These are phyloP conservation scores for Parauchenoglanis punctatus DNA, from an alignment of 2,797 vertebrate species.

Conservation along the genomic window DNA sequence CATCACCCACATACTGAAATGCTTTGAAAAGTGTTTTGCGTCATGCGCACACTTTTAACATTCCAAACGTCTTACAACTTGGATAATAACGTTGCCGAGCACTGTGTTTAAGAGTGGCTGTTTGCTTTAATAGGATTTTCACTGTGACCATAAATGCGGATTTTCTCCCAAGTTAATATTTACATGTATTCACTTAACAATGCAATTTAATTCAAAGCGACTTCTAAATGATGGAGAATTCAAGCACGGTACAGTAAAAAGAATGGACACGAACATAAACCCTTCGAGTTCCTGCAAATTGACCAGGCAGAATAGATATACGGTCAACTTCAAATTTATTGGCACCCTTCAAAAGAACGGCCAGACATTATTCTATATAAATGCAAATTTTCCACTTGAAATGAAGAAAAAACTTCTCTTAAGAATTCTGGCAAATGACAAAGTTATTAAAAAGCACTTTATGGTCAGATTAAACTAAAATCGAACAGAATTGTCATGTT, in stretches of 20 bases:
- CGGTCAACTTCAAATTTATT: background rate
- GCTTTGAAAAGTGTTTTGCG: constrained; percentile 15
- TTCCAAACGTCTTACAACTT: constrained; percentile 30
- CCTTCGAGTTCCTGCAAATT: background rate
- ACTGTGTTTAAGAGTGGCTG: background rate
- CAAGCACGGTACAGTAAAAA: background rate
- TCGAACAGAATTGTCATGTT: background rate
- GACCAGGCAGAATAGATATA: no score
- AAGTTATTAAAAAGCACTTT: background rate
- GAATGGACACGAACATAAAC: background rate
- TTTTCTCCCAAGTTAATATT: background rate
- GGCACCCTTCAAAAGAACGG: background rate
- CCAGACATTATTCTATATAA: background rate
- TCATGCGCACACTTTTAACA: constrained; percentile 15
- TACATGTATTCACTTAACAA: background rate
- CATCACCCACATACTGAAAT: constrained; percentile 30
- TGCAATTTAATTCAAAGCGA: background rate
- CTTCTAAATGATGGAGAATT: background rate
- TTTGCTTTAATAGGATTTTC: constrained; percentile 19
- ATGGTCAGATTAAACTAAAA: background rate
- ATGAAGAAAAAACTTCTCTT: background rate
- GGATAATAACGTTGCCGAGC: background rate
- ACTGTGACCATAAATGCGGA: background rate
- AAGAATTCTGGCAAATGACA: background rate
- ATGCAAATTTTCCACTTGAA: background rate